Base-by-base conservation (phyloP, 2,888 invertebrate genomes). In the Mythimna albipuncta region DNA sequence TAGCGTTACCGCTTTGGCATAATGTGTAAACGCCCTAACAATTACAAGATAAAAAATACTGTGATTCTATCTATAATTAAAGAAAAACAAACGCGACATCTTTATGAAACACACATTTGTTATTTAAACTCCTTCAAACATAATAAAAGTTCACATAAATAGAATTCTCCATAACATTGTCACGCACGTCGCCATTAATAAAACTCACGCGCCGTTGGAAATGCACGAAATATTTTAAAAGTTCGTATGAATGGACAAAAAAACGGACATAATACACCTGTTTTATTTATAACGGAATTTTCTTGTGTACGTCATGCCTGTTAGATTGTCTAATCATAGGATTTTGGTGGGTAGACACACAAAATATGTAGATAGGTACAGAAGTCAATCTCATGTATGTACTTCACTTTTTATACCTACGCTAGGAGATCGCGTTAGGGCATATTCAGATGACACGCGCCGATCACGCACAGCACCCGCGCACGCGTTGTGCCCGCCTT, bases 231-330 rank as follows among this genome's bases (percentile, higher is more conserved):
- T 62, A 69, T 75, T 65, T 66, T 67, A 35, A 64, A 66, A 65
- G 10, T 58, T 57, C 11, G 55, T 67, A 58, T 76, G 70, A 77
- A 76, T 83, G 72, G 57, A 54, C 59, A 63, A 67, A 62, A 67
- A 62, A 47, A 16, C 4, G 21, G 62, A 75, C 69, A 55, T n/a
- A 38, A 32, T 3, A 57, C 81, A 83, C 38, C 59, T 71, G 76
- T 70, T 55, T 71, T 82, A 58, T 64, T 50, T 70, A 38, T 57
- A 52, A 57, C 44, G 9, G 19, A 10, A 32, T 65, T 66, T 2
- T 66, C 47, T 63, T 55, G 38, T 54, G 11, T 38, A 63, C 55
- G 50, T 63, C 69, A 63, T 6, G 11, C 57, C 41, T 55, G 54
- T 4, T 52, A 32, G 9, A 26, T 58, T 19, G 0, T 19, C 47